Evolutionary conservation across 2,888 invertebrate genomes (phyloP).

Genomic region (Zeuzera pyrina): DNA sequence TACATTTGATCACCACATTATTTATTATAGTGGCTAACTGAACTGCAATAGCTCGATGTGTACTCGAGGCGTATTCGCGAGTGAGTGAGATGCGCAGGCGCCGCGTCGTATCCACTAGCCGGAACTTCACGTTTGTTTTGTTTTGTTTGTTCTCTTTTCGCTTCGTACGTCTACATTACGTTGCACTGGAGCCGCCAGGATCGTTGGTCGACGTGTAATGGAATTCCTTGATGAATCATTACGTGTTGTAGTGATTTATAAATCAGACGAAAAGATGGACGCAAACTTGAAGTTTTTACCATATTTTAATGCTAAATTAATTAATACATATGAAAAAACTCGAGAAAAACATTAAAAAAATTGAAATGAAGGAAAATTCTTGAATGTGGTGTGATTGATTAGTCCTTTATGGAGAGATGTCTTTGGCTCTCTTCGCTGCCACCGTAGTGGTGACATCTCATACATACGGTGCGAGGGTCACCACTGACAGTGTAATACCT

Average conservation of each 20-base stretch:
- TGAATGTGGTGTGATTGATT: slow-evolving; percentile 68
- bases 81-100: slow-evolving; percentile 17
- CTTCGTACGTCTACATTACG: slow-evolving; percentile 48
- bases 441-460: slow-evolving; percentile 15
- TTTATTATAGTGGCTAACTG: too few species aligned
- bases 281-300: slow-evolving; percentile 66
- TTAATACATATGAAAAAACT: slow-evolving; percentile 52
- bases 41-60: too few species aligned
- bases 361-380: slow-evolving; percentile 69
- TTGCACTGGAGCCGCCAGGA: slow-evolving; percentile 41
- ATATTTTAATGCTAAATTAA: slow-evolving; percentile 73
- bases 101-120: slow-evolving; percentile 21
- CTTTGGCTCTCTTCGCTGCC: slow-evolving; percentile 9
- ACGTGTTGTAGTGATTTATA: slow-evolving; percentile 43
- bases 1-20: too few species aligned
- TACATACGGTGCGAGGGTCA: slow-evolving; percentile 8
- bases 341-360: slow-evolving; percentile 56
- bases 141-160: slow-evolving; percentile 67
- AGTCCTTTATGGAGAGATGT: slow-evolving; percentile 31
- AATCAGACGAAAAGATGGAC: slow-evolving; percentile 54
- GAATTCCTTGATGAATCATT: slow-evolving; percentile 42
- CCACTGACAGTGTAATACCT: slow-evolving; percentile 26
- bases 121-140: slow-evolving; percentile 63
- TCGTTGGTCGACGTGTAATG: slow-evolving; percentile 37
- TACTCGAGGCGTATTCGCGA: slow-evolving; percentile 8